A percentile compares a stretch with the other conserved stretches of the same genome.
Evolutionary conservation across 1,140 invertebrate species (phyloP).

Genomic region (Centruroides vittatus): DNA sequence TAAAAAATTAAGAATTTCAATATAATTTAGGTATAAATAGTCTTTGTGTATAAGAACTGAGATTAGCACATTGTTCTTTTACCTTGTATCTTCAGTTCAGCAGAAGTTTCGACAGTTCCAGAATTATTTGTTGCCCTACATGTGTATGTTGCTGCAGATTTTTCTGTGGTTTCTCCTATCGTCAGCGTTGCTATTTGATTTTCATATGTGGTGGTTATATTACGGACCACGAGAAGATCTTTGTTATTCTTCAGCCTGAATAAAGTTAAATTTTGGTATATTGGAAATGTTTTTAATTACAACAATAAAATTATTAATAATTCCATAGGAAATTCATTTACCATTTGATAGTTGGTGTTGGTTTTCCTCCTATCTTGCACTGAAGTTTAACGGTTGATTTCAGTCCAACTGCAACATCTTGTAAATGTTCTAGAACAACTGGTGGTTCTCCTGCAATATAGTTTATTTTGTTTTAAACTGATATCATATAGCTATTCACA

Average conservation of each 20-base stretch:
- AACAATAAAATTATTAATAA: too few relatives aligned
- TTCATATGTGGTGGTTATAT: slow-evolving; percentile 44
- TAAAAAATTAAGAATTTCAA: not conserved
- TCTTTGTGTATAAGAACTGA: too few relatives aligned
- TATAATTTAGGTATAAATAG: too few relatives aligned
- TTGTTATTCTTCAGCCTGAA: slow-evolving; percentile 35
- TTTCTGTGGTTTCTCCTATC: slow-evolving; percentile 46
- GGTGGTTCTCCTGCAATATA: slow-evolving; percentile 34
- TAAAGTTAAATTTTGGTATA: not conserved
- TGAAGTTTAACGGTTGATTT: slow-evolving; percentile 37
- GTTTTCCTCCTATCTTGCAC: slow-evolving; percentile 63
- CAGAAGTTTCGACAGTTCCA: slow-evolving; percentile 49
- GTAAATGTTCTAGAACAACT: slow-evolving; percentile 44
- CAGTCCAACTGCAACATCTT: slow-evolving; percentile 39
- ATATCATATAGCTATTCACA: too few relatives aligned
- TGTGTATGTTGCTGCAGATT: slow-evolving; percentile 49
- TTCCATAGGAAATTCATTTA: slow-evolving; percentile 18
- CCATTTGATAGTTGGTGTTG: slow-evolving; percentile 71
- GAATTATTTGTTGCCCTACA: slow-evolving; percentile 50
- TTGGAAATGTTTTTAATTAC: too few relatives aligned
- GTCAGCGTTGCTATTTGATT: slow-evolving; percentile 55
- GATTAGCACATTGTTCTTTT: too few relatives aligned
- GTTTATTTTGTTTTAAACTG: not conserved
- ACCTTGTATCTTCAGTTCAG: slow-evolving; percentile 42
- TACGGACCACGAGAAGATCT: slow-evolving; percentile 23